Base-by-base conservation (phyloP, 1,140 invertebrate species). In the Oscheius sp. region DNA sequence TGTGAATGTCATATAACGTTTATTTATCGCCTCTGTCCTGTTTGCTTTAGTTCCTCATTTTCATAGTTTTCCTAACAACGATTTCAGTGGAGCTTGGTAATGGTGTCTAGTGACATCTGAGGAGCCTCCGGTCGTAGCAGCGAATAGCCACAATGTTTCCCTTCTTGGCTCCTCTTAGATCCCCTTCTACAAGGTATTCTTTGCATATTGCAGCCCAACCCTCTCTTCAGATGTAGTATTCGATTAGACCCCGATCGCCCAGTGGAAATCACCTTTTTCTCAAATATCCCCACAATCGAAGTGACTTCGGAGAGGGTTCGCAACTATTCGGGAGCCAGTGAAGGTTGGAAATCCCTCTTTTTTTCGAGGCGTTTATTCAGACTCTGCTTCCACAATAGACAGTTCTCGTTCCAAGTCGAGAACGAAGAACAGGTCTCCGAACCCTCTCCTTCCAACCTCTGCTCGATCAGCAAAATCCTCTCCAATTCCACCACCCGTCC, bases 381-480 rank as follows among this genome's bases (percentile, higher is more conserved):
- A n/a, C n/a, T n/a, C n/a, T n/a, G n/a, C n/a, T n/a, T n/a, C n/a
- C n/a, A n/a, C n/a, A n/a, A n/a, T n/a, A n/a, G n/a, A n/a, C n/a
- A n/a, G n/a, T n/a, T n/a, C n/a, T n/a, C n/a, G n/a, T n/a, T n/a
- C n/a, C n/a, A n/a, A 42, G 10, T 42, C 10, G 38, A 42, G 10
- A n/a, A 42, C 38, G n/a, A 42, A 42, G 38, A 42, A 42, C 10
- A 42, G 7, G 49, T 23, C n/a, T n/a, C n/a, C n/a, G n/a, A n/a
- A n/a, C n/a, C n/a, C n/a, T n/a, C n/a, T n/a, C n/a, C n/a, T n/a
- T 55, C 69, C 46, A 7, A 71, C 52, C 23, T 71, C 69, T 28
- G 62, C 59, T 58, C 69, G 69, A 63, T 71, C 69, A 71, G 69
- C 52, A 71, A 71, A 71, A 71, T 71, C 69, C 69, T 71, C 69